Base-by-base conservation (phyloP, 2,113 vertebrate genomes). In the Chascanopsetta lugubris region DNA sequence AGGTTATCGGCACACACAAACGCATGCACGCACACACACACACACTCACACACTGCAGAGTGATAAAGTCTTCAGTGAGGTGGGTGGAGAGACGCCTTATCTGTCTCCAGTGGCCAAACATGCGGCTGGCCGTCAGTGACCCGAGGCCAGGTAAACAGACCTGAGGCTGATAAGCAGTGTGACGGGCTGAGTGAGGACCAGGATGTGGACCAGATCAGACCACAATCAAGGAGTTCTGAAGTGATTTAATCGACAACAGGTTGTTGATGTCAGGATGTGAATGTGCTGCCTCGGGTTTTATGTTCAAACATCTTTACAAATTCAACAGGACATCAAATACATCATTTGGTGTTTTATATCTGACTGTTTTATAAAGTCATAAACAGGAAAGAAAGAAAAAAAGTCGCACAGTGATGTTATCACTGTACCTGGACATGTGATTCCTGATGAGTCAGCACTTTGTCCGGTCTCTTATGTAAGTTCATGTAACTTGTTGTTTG, bases 81-180 rank as follows among this genome's bases (percentile, higher is more conserved):
- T 91, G 81, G 82, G 77, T 88, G 88, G 93, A 93, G 92, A 90
- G 83, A 90, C 76, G 80, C 87, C 78, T 93, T 91, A 94, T 93
- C 94, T 91, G 69, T 67, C 86, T 65, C 74, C 68, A 63, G 74
- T 57, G 46, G 63, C 77, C 85, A 87, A 87, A 88, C 88, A 83
- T 63, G 83, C 61, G 66, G 61, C 83, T 61, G 75, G 83, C 82
- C 84, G 85, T 82, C 86, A 69, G 60, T 88, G 90, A 88, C 91
- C 92, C 49, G 68, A 83, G 65, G 40, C 70, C 34, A 85, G 87
- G 93, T 91, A 94, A 93, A 93, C 92, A 93, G 68, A 84, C 79
- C 80, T 67, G 59, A 51, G 21, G 71, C 79, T 81, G 86, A 91
- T 88, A 91, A 73, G 67, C 38, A 69, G 68, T 58, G 64, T 27